phyloP scores from a whole-genome alignment of 2,888 invertebrate genomes.

The Bibio marci region DNA sequence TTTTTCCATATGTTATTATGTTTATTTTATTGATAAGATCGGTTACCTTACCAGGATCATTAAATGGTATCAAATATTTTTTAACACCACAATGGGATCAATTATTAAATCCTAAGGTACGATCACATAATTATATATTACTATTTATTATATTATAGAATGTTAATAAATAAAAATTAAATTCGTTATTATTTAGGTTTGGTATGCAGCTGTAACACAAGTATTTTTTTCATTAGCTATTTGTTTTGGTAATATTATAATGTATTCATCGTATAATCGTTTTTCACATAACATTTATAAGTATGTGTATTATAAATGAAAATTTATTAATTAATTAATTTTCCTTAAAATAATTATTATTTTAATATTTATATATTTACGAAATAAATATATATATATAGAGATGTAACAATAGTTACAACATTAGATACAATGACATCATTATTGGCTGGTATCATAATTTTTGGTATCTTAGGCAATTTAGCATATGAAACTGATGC shows the following conservation, averaged over 20 bases:
- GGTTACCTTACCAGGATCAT: slow-evolving; percentile 40
- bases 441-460: slow-evolving; percentile 36
- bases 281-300: slow-evolving; percentile 36
- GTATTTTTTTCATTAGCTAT: slow-evolving; percentile 45
- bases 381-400: no score
- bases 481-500: slow-evolving; percentile 33
- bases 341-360: no score
- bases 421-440: slow-evolving; percentile 37
- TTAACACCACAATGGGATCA: slow-evolving; percentile 46
- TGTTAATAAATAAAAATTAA: not conserved
- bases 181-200: slow-evolving; percentile 30
- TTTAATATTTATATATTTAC: no score
- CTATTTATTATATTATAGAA: not conserved
- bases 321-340: no score
- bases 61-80: slow-evolving; percentile 43
- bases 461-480: slow-evolving; percentile 38
- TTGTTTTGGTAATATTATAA: slow-evolving; percentile 43
- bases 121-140: no score
- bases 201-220: slow-evolving; percentile 47
- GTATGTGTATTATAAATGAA: no score
- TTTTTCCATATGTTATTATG: slow-evolving; percentile 52
- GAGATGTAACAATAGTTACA: slow-evolving; percentile 38
- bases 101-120: slow-evolving; percentile 37
- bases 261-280: slow-evolving; percentile 42
- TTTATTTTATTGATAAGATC: slow-evolving; percentile 42